Evolutionary conservation across 2,113 vertebrate genomes (phyloP), one percentile per base, ranked within the genome.

Genomic region (Zingel zingel): DNA sequence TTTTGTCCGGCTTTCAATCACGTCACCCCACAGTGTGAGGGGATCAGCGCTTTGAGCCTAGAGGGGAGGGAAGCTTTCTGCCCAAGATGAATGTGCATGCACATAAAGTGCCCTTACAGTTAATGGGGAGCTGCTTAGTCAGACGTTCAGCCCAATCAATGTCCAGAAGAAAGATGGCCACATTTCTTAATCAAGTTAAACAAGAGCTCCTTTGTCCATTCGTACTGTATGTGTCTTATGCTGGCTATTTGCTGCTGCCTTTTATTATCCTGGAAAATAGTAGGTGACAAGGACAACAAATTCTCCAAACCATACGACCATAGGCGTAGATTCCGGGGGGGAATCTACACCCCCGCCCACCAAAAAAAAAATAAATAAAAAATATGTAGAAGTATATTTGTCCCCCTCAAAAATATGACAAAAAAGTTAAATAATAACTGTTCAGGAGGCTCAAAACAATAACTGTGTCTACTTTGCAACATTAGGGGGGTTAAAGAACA

Each of bases 71-170:
- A 65, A 23, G 68, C 71, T 74, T 84, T 54, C 74, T 65, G 68
- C 11, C 67, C 27, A 47, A 80, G 81, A 88, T 77, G 75, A 79
- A 89, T 90, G 86, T 79, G 77, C 77, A 74, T 74, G 78, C 79
- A 82, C 77, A 75, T 81, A 85, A 86, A 88, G 67, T 87, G 84
- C 74, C 86, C 80, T 72, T 63, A 88, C 77, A 77, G 62, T 85
- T 79, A 90, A 83, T 51, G 74, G 51, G 54, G 36, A 86, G 87
- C 83, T 88, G 79, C 90, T 88, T 85, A 75, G 86, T 89, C 85
- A 90, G 86, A 74, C 54, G 23, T 47, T 79, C 70, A 3, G 66
- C 53, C 61, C 65, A 88, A 89, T 90, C 83, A 81, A 86, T 83
- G 77, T 57, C 3, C 43, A 36, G 56, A 57, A 84, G 80, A 86